Percentiles rank a stretch among this genome's conserved stretches.
phyloP scores from a whole-genome alignment of 2,888 invertebrate genomes.

The Shargacucullia verbasci region DNA sequence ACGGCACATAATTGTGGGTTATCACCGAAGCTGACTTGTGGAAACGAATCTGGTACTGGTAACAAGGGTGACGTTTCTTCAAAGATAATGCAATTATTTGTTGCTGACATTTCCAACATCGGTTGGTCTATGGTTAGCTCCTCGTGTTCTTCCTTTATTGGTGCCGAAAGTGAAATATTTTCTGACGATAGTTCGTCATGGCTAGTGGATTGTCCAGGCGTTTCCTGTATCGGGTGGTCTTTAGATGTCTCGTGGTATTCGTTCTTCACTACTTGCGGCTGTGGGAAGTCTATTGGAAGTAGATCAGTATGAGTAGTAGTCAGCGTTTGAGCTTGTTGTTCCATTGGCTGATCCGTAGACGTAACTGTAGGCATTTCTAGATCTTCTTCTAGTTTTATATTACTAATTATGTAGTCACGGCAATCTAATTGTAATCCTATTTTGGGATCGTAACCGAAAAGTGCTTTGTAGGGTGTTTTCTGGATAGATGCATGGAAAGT shows the following conservation, averaged over 20 bases:
- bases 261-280: neutral
- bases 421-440: neutral
- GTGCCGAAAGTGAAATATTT: neutral
- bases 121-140: constrained; percentile 3
- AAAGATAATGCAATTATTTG: neutral
- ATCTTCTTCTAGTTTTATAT: constrained; percentile 19
- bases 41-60: neutral
- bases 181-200: neutral
- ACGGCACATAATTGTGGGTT: neutral
- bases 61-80: neutral
- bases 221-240: neutral
- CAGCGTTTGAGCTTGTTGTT: neutral
- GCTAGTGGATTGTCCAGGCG: neutral
- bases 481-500: constrained; percentile 2
- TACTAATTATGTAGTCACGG: neutral
- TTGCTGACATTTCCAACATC: neutral
- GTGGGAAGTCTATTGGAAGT: neutral
- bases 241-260: neutral
- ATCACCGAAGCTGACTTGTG: neutral
- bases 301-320: neutral
- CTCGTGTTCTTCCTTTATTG: constrained; percentile 4
- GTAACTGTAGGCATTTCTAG: neutral
- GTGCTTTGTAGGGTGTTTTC: constrained; percentile 19
- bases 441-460: constrained; percentile 28
- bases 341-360: too few relatives aligned